Evolutionary conservation across 1,140 invertebrate genomes (phyloP), one percentile per base, ranked within the genome.

Genomic region (Lethrus apterus): DNA sequence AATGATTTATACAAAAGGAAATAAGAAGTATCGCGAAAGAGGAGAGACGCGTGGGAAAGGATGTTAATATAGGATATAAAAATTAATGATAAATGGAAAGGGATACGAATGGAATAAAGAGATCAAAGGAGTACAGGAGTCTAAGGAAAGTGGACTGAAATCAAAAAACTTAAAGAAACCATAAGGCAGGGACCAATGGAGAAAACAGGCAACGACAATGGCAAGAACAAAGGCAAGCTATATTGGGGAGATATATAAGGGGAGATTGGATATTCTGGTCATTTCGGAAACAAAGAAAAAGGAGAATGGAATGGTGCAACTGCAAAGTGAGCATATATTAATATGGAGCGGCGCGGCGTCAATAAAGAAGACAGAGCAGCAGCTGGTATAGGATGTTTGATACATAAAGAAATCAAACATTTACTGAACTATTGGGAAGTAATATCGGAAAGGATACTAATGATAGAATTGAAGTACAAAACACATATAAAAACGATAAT

Each of bases 211-310:
- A 9, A 26, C 14, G n/a, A 10, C 15, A 11, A 21, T 15, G 13
- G 30, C 17, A 32, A 9, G 17, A 33, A 3, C 8, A 18, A 32
- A 32, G 13, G 30, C 3, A 15, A 13, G 7, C 2, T 2, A 29
- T 15, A 26, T 35, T 18, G 38, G 15, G 19, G 36, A 42, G 43
- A 32, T 32, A 20, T 30, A 48, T 31, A 41, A 30, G 15, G 38
- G 30, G 20, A 10, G 17, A 23, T 9, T 47, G 30, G 45, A 47
- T 14, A 31, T 47, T 40, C 14, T 48, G 18, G 38, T 15, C 7
- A 31, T 48, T 15, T 18, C 46, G 23, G 38, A 42, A 48, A 48
- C 24, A 11, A 48, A 48, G 18, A 43, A 48, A 17, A 46, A 48
- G 33, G 35, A 20, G n/a, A 7, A 40, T 14, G 34, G 38, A 18